Evolutionary conservation across 2,113 vertebrate species (phyloP), one percentile per base, ranked within the genome.

Genomic region (Heterotis niloticus): DNA sequence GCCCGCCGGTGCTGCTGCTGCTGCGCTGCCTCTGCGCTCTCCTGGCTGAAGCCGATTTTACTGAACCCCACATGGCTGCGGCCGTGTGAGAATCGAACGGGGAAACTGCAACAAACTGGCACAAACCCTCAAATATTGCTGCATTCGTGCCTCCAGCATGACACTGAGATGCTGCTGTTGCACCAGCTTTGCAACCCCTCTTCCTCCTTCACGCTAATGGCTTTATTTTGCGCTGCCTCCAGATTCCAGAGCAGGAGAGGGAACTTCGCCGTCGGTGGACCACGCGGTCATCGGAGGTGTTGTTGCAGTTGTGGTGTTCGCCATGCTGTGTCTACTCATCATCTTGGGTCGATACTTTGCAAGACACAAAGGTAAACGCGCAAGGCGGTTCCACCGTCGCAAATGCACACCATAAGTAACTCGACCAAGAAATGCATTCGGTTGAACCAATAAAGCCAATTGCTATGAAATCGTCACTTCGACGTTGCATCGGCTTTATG

Each of bases 301-400:
- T 54, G 98, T 99, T 82, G 98, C 98, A 0, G 98, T 99, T 82
- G 98, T 99, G 29, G 97, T 99, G 84, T 99, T 99, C 0, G 98
- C 96, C 7, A 96, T 99, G 95, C 95, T 99, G 81, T 99, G 98
- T 89, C 93, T 99, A 90, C 97, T 99, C 89, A 99, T 99, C 86
- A 92, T 99, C 81, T 87, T 99, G 88, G 97, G 98, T 44, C 96
- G 98, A 82, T 99, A 99, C 83, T 98, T 99, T 82, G 98, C 98
- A 82, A 96, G 98, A 92, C 98, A 99, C 94, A 99, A 99, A 99
- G 98, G 98, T 99, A 92, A 91, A 87, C 79, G 2, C 28, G 13
- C 12, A 28, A 20, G 20, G 11, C 20, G 14, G 5, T 56, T 29
- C 28, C 34, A 44, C 34, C 34, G 7, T 44, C 34, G 7, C 3